phyloP scores from a whole-genome alignment of 92 coral and sea anemone species.

The Meandrina meandrites region DNA sequence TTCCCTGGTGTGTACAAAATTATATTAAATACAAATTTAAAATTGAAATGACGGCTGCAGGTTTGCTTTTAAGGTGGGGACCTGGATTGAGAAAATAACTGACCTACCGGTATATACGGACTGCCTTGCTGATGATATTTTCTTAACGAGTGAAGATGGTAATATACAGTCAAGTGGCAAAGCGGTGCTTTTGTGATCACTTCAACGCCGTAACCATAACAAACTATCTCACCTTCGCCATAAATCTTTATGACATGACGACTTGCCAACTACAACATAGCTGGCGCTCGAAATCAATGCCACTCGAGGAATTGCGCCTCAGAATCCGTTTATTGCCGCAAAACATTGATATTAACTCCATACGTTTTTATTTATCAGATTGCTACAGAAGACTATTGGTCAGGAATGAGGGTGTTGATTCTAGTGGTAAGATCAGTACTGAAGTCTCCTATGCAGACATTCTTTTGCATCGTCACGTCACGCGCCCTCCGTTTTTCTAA shows the following conservation, averaged over 20 bases:
- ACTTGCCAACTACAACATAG: background rate
- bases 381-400: conserved; percentile 75
- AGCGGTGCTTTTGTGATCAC: background rate
- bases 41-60: no score
- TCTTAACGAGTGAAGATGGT: background rate
- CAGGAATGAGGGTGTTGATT: conserved; percentile 77
- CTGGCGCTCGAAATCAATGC: background rate
- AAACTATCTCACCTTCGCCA: background rate
- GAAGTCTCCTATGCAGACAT: background rate
- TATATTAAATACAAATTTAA: no score
- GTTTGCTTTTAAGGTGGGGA: background rate
- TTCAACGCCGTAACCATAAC: background rate
- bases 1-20: no score
- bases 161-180: background rate
- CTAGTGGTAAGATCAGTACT: conserved; percentile 83
- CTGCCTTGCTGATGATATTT: no score
- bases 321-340: background rate
- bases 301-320: background rate
- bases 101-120: no score
- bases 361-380: conserved; percentile 50
- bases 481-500: no score
- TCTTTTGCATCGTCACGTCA: no score
- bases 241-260: background rate
- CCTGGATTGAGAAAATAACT: background rate
- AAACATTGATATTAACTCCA: background rate